These are phyloP conservation scores for Terrapene triunguis DNA, from an alignment of 2,113 vertebrate genomes.

Conservation along the genomic window DNA sequence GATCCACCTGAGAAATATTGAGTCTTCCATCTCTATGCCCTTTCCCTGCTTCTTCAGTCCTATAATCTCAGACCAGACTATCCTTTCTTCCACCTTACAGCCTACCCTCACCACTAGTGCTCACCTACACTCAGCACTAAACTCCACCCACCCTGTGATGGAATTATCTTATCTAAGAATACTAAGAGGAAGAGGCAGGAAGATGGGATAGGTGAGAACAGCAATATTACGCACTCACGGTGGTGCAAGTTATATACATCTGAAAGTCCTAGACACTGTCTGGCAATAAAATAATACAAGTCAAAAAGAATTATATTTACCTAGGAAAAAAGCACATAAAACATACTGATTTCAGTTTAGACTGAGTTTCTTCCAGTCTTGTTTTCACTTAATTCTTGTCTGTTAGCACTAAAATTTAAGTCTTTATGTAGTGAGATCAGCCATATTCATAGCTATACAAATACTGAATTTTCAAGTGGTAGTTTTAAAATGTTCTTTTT, in stretches of 20 bases:
- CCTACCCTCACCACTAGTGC: background rate
- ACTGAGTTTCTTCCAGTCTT: conserved; percentile 4
- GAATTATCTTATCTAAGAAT: background rate
- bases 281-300: background rate
- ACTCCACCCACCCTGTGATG: background rate
- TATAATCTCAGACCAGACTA: background rate
- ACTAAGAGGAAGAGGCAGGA: background rate
- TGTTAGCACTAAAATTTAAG: background rate
- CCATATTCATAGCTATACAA: background rate
- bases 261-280: background rate
- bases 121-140: background rate
- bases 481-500: background rate
- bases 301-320: background rate
- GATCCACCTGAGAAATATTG: background rate
- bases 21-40: background rate
- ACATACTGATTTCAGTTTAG: background rate
- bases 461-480: background rate
- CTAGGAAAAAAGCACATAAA: background rate
- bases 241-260: background rate
- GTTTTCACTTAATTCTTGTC: background rate
- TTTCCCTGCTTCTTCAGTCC: background rate
- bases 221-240: background rate
- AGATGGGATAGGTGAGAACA: background rate
- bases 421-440: background rate
- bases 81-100: background rate